Percentiles rank a stretch among this genome's conserved stretches.
These are phyloP conservation scores for Notodonta dromedarius DNA, from an alignment of 2,888 invertebrate species.

Conservation along the genomic window DNA sequence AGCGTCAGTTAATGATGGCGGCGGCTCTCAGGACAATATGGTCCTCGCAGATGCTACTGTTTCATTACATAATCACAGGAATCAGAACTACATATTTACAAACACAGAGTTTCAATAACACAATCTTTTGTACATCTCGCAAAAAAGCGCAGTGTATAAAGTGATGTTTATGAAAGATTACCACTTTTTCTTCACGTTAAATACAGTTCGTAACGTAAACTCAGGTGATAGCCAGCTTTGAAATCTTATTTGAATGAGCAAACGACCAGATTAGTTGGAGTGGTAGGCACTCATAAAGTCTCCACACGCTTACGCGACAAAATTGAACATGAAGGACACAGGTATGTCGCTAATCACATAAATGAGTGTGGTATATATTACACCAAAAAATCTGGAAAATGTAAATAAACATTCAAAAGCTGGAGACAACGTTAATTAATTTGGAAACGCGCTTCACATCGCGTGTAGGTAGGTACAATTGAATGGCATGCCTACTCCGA, in stretches of 20 bases:
- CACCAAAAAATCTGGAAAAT: conserved; percentile 4
- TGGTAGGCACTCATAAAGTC: no score
- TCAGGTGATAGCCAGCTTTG: no score
- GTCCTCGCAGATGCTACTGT: conserved; percentile 58
- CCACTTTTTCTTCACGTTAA: neutral
- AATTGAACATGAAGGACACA: no score
- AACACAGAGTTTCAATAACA: neutral
- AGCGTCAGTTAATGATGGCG: conserved; percentile 81
- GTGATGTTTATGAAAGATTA: neutral
- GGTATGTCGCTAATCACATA: no score
- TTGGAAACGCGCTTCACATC: conserved; percentile 34
- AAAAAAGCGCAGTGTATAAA: neutral
- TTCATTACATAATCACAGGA: conserved; percentile 48
- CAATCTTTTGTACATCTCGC: neutral
- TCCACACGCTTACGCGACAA: no score
- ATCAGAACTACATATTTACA: conserved; percentile 35
- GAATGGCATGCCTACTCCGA: conserved; percentile 67
- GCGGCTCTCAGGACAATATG: conserved; percentile 65
- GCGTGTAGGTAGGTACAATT: conserved; percentile 52
- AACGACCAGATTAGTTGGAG: no score
- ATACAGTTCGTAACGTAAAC: no score
- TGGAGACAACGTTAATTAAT: conserved; percentile 35
- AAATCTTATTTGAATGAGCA: no score
- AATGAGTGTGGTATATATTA: neutral
- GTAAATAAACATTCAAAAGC: conserved; percentile 29